Evolutionary conservation across 2,888 invertebrate species (phyloP).

Genomic region (Xanthorhoe spadicearia): DNA sequence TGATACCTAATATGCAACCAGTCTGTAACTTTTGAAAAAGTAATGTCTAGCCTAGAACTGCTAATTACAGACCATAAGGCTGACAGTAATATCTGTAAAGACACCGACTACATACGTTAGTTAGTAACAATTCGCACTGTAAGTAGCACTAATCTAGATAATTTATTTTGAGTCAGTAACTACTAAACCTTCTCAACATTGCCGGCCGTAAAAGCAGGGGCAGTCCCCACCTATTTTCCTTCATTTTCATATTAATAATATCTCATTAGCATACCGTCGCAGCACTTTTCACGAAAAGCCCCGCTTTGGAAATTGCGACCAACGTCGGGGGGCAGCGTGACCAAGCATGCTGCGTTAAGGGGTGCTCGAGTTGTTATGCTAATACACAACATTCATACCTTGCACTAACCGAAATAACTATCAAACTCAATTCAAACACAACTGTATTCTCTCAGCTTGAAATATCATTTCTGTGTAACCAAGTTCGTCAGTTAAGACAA

Average conservation of each 20-base stretch:
- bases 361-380: conserved; percentile 82
- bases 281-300: conserved; percentile 72
- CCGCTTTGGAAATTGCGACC: conserved; percentile 79
- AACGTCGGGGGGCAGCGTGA: conserved; percentile 80
- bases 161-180: neutral
- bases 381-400: conserved; percentile 58
- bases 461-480: conserved; percentile 24
- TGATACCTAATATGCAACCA: no score
- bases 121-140: no score
- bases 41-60: no score
- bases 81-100: no score
- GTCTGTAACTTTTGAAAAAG: no score
- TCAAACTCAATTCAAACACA: conserved; percentile 34
- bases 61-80: no score
- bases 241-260: conserved; percentile 48
- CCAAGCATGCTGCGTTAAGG: conserved; percentile 84
- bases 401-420: conserved; percentile 42
- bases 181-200: neutral
- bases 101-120: no score
- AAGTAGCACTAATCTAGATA: neutral
- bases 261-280: conserved; percentile 58
- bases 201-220: conserved; percentile 27
- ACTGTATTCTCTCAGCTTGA: conserved; percentile 32
- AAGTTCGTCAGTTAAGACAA: conserved; percentile 41
- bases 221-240: conserved; percentile 38